Percentiles rank a stretch among this genome's conserved stretches.
Conservation (phyloP, 2,113 vertebrate species). For the Hirundichthys speculiger region DNA sequence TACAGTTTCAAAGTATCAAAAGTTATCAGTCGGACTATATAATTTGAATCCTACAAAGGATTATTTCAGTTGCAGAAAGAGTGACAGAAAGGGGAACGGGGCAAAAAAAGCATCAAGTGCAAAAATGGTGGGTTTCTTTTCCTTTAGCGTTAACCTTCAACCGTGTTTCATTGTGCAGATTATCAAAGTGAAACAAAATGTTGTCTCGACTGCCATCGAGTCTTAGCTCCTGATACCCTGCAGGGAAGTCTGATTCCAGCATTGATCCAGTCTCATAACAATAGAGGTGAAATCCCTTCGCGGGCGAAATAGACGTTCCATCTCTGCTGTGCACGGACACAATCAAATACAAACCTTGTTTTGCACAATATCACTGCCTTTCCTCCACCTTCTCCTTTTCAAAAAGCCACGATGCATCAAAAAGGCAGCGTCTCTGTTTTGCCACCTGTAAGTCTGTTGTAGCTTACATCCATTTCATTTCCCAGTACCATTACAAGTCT, state of each 20-base stretch:
- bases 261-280: conserved; percentile 75
- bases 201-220: conserved; percentile 44
- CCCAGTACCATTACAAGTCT: conserved; percentile 69
- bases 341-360: conserved; percentile 76
- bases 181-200: conserved; percentile 62
- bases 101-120: conserved; percentile 22
- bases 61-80: conserved; percentile 29
- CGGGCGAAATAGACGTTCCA: conserved; percentile 58
- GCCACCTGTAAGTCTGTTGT: conserved; percentile 72
- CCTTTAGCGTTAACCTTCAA: conserved; percentile 43
- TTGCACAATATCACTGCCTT: conserved; percentile 62
- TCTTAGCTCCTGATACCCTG: conserved; percentile 50
- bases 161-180: conserved; percentile 50
- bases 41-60: conserved; percentile 38
- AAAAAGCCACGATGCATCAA: conserved; percentile 74
- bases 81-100: background rate
- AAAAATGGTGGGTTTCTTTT: conserved; percentile 39
- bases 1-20: conserved; percentile 52
- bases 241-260: conserved; percentile 59
- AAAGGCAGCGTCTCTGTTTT: conserved; percentile 73
- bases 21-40: conserved; percentile 48
- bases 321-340: conserved; percentile 53
- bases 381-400: conserved; percentile 47
- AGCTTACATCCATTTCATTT: conserved; percentile 72
- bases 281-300: conserved; percentile 65